phyloP scores from a whole-genome alignment of 1,140 invertebrate species.

The Heliconius himera region DNA sequence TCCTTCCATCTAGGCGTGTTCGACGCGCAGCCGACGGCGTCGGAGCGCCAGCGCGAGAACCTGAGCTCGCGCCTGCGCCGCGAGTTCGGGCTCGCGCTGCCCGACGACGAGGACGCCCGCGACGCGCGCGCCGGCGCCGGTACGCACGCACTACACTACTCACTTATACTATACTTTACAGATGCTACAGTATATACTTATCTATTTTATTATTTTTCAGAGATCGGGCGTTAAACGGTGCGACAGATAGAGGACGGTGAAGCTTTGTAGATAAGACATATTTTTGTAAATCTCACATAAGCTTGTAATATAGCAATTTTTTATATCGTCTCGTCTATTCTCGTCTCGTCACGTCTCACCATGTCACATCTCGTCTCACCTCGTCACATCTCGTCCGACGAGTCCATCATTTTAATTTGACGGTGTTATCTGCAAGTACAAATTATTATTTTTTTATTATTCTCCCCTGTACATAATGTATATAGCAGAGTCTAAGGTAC shows the following conservation, averaged over 20 bases:
- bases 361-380: not conserved
- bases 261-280: conserved; percentile 42
- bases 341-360: not conserved
- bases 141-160: not conserved
- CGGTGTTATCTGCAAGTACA: conserved; percentile 77
- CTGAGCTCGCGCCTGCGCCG: conserved; percentile 87
- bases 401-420: conserved; percentile 19
- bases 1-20: conserved; percentile 58
- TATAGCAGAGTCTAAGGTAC: conserved; percentile 58
- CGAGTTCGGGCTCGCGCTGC: conserved; percentile 88
- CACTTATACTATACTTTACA: no score
- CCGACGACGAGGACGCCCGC: conserved; percentile 85
- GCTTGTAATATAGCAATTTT: conserved; percentile 60
- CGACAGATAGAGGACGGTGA: conserved; percentile 58
- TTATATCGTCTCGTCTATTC: conserved; percentile 48
- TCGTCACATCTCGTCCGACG: not conserved
- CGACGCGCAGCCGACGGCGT: conserved; percentile 83
- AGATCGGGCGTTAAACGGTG: conserved; percentile 50
- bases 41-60: conserved; percentile 87
- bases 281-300: conserved; percentile 66
- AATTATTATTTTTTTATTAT: conserved; percentile 75
- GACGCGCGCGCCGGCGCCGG: conserved; percentile 55
- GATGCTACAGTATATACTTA: not conserved
- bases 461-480: conserved; percentile 78
- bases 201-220: conserved; percentile 19